These are phyloP conservation scores for Tethya wilhelma DNA, from an alignment of 37 sponge, comb jelly and placozoan genomes.

Conservation along the genomic window DNA sequence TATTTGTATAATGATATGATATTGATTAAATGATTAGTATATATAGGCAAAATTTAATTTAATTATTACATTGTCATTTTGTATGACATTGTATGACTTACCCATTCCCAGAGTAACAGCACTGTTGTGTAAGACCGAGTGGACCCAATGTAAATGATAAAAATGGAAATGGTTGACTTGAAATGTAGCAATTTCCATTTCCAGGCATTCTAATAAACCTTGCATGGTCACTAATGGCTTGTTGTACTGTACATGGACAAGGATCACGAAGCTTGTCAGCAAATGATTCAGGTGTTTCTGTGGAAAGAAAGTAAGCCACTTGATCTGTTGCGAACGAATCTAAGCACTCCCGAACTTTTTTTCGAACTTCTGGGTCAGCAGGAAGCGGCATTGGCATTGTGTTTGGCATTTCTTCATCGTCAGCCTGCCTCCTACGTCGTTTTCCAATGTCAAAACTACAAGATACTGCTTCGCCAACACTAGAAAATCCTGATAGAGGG, in stretches of 20 bases:
- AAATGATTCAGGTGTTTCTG: not conserved
- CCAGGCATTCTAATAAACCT: not conserved
- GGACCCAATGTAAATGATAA: not conserved
- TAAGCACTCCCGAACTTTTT: not conserved
- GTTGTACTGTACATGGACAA: not conserved
- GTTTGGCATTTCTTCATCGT: not conserved
- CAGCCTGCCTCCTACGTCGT: not conserved
- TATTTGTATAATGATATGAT: not conserved
- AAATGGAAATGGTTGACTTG: not conserved
- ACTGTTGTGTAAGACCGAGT: not conserved
- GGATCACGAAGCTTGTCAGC: not conserved
- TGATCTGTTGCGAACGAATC: not conserved
- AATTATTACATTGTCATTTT: too few species aligned
- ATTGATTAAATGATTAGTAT: slow-evolving; percentile 4
- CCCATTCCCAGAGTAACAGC: slow-evolving; percentile 3
- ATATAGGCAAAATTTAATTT: too few species aligned
- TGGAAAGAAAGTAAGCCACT: not conserved
- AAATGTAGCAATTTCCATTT: not conserved
- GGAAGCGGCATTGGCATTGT: not conserved
- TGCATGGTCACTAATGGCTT: not conserved
- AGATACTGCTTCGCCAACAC: not conserved
- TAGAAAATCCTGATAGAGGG: not conserved
- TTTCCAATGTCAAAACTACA: not conserved
- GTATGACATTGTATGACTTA: too few species aligned
- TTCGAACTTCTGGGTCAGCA: not conserved